Evolutionary conservation across 2,888 invertebrate genomes (phyloP).

Genomic region (Troilus luridus): DNA sequence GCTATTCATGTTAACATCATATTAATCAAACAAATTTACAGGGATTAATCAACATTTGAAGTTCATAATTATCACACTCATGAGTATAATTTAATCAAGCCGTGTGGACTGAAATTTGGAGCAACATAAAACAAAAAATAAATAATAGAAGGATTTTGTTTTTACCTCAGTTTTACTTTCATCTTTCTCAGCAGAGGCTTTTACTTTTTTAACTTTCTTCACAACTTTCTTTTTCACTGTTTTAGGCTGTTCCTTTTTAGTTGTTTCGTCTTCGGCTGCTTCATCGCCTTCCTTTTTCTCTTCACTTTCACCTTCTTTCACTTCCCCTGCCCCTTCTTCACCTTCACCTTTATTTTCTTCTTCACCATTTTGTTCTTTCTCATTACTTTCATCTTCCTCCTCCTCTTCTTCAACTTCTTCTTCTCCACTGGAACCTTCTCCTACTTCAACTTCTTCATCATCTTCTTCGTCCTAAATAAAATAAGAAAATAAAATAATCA

Average conservation of each 20-base stretch:
- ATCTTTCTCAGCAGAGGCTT: slow-evolving; percentile 44
- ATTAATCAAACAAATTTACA: too few species aligned
- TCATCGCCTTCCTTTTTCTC: slow-evolving; percentile 55
- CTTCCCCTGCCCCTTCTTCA: slow-evolving; percentile 50
- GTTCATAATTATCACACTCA: too few species aligned
- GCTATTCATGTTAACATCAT: too few species aligned
- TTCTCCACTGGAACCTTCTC: background rate
- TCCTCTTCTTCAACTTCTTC: slow-evolving; percentile 50
- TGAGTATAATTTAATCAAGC: too few species aligned
- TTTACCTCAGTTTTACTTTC: slow-evolving; percentile 59
- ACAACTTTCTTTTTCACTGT: slow-evolving; percentile 60
- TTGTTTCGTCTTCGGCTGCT: background rate
- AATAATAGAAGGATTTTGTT: background rate
- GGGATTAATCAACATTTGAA: too few species aligned
- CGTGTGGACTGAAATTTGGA: too few species aligned
- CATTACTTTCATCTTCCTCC: background rate
- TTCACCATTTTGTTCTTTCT: slow-evolving; percentile 52
- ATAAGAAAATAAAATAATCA: background rate
- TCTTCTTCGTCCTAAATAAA: background rate
- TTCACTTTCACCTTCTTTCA: slow-evolving; percentile 37
- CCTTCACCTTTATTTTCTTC: slow-evolving; percentile 56
- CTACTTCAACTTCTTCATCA: slow-evolving; percentile 49
- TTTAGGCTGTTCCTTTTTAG: slow-evolving; percentile 28
- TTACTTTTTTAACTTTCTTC: slow-evolving; percentile 52
- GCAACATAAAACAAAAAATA: background rate